phyloP scores from a whole-genome alignment of 2,888 invertebrate species.

The Ochropleura plecta region DNA sequence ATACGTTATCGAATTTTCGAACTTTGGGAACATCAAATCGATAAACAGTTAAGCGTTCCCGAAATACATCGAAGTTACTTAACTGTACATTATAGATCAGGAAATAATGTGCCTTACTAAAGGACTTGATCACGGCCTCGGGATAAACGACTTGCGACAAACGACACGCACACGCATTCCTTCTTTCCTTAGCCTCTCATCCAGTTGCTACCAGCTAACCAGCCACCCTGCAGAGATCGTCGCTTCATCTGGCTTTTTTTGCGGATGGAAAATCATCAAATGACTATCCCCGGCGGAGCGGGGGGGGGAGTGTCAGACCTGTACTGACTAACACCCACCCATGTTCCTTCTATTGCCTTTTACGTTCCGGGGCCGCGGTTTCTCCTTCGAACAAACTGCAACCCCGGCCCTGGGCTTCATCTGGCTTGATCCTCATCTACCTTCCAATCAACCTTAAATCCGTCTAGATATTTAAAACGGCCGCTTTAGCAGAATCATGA shows the following conservation, averaged over 20 bases:
- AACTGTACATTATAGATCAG: neutral
- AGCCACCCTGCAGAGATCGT: neutral
- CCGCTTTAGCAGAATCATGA: too few relatives aligned
- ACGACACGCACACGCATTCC: neutral
- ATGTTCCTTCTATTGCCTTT: too few relatives aligned
- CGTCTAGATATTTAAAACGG: too few relatives aligned
- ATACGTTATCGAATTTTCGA: neutral
- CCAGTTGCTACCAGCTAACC: neutral
- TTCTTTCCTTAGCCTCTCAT: neutral
- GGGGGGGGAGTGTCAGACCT: too few relatives aligned
- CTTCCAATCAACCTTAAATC: too few relatives aligned
- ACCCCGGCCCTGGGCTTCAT: too few relatives aligned
- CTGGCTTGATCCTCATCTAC: too few relatives aligned
- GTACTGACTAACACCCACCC: too few relatives aligned
- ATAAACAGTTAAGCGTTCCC: neutral
- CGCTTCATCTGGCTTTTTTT: neutral
- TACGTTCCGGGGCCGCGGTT: too few relatives aligned
- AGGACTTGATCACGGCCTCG: neutral
- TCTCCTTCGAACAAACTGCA: too few relatives aligned
- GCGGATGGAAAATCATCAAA: too few relatives aligned
- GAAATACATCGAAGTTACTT: slow-evolving; percentile 10
- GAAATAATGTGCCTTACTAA: neutral
- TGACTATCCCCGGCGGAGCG: too few relatives aligned
- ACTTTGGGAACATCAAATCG: neutral
- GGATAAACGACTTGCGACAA: neutral